Conservation (phyloP, 2,888 invertebrate genomes). For the Phlogophora meticulosa region DNA sequence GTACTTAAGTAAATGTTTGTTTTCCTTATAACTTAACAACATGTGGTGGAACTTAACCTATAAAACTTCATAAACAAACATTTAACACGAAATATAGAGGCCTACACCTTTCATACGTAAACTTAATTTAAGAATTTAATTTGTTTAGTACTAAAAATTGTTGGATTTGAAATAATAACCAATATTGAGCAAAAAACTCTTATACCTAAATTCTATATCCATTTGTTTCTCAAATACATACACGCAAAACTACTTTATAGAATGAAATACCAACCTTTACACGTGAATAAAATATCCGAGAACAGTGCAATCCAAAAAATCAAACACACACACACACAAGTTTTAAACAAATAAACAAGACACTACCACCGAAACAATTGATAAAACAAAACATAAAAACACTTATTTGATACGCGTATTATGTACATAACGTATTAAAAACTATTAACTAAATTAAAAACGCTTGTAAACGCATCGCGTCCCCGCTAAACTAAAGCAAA, state of each 20-base stretch:
- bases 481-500: conserved; percentile 78
- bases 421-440: conserved; percentile 39
- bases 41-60: conserved; percentile 15
- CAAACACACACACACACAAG: conserved; percentile 43
- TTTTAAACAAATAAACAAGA: conserved; percentile 32
- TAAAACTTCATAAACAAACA: conserved; percentile 35
- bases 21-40: too few relatives aligned
- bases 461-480: conserved; percentile 71
- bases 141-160: neutral
- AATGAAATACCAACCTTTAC: conserved; percentile 52
- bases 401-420: conserved; percentile 55
- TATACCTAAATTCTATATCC: too few relatives aligned
- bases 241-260: conserved; percentile 1
- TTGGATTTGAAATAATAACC: neutral
- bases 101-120: neutral
- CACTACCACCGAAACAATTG: conserved; percentile 39
- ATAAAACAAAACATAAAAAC: conserved; percentile 57
- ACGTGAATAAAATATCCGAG: conserved; percentile 51
- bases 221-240: too few relatives aligned
- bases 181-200: neutral
- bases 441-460: conserved; percentile 62
- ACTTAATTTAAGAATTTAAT: neutral
- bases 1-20: too few relatives aligned
- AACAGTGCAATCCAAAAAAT: conserved; percentile 62
- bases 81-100: neutral